Evolutionary conservation across 2,797 vertebrate species (phyloP).

Genomic region (Pelobates cultripes): DNA sequence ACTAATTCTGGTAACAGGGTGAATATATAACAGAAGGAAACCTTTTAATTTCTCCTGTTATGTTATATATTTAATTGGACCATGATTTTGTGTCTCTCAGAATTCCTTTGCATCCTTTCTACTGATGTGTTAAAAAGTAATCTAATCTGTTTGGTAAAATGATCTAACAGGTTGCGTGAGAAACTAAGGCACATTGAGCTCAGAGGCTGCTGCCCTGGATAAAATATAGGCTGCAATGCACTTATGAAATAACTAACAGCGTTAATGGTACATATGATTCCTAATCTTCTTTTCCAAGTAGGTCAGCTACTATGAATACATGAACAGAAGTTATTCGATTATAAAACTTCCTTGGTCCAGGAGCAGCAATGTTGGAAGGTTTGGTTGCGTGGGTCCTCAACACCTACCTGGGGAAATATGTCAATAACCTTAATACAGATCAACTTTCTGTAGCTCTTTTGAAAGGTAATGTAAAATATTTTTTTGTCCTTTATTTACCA

Average conservation of each 20-base stretch:
- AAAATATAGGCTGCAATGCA: background rate
- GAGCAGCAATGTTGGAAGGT: conserved; percentile 93
- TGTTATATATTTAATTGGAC: background rate
- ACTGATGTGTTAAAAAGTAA: background rate
- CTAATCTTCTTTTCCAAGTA: conserved; percentile 35
- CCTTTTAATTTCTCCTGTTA: background rate
- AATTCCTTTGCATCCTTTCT: background rate
- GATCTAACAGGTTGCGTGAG: background rate
- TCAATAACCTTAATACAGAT: conserved; percentile 96
- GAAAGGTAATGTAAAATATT: conserved; percentile 77
- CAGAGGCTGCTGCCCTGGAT: background rate
- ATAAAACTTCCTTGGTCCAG: conserved; percentile 60
- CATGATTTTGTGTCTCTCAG: background rate
- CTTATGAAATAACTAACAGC: background rate
- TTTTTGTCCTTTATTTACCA: background rate
- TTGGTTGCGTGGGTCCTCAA: conserved; percentile 98
- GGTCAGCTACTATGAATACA: conserved; percentile 63
- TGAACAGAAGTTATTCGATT: conserved; percentile 61
- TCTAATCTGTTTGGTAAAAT: background rate
- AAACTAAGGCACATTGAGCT: background rate
- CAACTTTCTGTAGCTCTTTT: conserved; percentile 96
- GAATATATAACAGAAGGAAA: background rate
- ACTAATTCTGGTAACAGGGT: background rate
- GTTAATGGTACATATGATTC: background rate
- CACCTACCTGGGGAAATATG: conserved; percentile 97